A percentile compares a stretch with the other conserved stretches of the same genome.
phyloP scores from a whole-genome alignment of 2,888 invertebrate species.

The Netelia virgata region DNA sequence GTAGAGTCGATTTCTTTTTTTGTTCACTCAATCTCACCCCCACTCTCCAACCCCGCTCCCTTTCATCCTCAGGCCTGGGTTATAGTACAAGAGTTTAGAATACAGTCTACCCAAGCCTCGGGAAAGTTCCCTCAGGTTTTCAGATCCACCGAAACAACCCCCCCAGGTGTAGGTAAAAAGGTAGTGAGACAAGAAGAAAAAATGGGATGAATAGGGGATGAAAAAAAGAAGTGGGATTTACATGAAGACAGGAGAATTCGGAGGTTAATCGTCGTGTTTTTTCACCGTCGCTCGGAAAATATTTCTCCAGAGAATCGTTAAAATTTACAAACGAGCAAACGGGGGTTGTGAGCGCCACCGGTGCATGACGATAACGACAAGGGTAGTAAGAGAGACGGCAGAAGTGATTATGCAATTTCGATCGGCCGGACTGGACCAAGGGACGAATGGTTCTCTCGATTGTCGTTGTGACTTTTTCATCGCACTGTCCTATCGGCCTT shows the following conservation, averaged over 20 bases:
- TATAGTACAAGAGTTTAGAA: conserved; percentile 20
- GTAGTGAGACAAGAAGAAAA: neutral
- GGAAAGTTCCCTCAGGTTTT: conserved; percentile 10
- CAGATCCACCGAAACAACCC: conserved; percentile 33
- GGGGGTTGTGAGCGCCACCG: conserved; percentile 2
- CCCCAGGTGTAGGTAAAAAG: conserved; percentile 29
- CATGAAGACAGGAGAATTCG: conserved; percentile 27
- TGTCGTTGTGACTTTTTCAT: neutral
- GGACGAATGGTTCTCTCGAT: neutral
- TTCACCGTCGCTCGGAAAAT: conserved; percentile 14
- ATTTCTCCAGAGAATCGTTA: conserved; percentile 57
- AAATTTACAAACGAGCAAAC: neutral
- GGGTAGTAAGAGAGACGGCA: neutral
- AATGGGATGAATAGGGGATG: conserved; percentile 5
- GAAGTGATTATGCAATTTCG: conserved; percentile 18
- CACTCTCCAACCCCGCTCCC: neutral
- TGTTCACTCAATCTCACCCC: neutral
- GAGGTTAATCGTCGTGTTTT: conserved; percentile 55
- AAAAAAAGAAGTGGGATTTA: conserved; percentile 19
- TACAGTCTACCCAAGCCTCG: conserved; percentile 2
- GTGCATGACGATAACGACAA: conserved; percentile 30
- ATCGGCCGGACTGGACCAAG: neutral
- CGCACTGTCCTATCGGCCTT: neutral
- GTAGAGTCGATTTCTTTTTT: conserved; percentile 43
- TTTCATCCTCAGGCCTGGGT: conserved; percentile 11